Conservation (phyloP, 1,140 invertebrate genomes). For the Hyles euphorbiae region DNA sequence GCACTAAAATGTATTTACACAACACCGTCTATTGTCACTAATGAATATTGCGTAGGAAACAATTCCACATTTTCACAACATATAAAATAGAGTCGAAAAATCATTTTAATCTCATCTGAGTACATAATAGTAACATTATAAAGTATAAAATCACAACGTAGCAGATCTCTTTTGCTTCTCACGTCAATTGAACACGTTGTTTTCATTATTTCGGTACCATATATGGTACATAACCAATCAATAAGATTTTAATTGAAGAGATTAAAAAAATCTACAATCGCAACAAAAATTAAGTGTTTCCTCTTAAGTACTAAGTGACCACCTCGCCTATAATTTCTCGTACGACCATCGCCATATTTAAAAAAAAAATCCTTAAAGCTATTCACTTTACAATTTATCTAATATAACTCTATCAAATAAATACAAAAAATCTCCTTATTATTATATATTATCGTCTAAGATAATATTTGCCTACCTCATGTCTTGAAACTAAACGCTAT, state of each 20-base stretch:
- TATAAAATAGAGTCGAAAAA: constrained; percentile 40
- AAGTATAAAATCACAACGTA: constrained; percentile 55
- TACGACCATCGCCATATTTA: constrained; percentile 71
- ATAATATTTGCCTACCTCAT: constrained; percentile 70
- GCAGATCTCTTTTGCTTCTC: constrained; percentile 51
- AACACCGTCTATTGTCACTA: constrained; percentile 31
- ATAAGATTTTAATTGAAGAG: background rate
- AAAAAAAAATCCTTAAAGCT: constrained; percentile 65
- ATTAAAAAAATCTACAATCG: constrained; percentile 24
- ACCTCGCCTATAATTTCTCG: constrained; percentile 46
- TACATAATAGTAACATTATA: constrained; percentile 52
- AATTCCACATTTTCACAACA: constrained; percentile 27
- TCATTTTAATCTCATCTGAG: constrained; percentile 68
- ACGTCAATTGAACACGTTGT: constrained; percentile 7
- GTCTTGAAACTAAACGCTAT: constrained; percentile 68
- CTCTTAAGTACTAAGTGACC: constrained; percentile 67
- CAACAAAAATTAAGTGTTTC: constrained; percentile 58
- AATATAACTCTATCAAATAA: constrained; percentile 75
- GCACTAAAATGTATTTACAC: constrained; percentile 69
- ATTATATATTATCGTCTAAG: constrained; percentile 64
- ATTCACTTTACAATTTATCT: constrained; percentile 72
- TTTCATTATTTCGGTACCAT: background rate
- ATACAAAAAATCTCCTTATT: constrained; percentile 70
- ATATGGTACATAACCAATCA: background rate
- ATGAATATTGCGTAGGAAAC: constrained; percentile 40